phyloP scores from a whole-genome alignment of 2,113 vertebrate genomes.

The Empidonax traillii region DNA sequence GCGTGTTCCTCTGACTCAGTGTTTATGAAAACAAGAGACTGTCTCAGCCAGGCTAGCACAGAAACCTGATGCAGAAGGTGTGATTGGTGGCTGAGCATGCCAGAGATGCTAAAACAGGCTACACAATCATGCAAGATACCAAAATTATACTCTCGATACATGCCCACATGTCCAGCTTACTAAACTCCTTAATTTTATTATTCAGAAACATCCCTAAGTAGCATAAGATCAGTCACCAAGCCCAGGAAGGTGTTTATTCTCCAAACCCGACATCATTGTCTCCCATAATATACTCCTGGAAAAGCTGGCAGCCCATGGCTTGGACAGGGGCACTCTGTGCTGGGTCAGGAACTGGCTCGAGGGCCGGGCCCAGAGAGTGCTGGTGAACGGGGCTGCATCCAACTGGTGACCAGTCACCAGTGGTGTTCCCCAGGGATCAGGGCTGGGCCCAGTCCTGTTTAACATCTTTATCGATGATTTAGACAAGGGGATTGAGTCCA shows the following conservation, averaged over 20 bases:
- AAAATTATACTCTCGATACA: not conserved
- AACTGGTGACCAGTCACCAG: too few relatives aligned
- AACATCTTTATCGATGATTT: too few relatives aligned
- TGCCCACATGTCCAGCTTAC: accelerated
- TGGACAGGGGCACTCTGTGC: too few relatives aligned
- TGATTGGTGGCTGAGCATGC: not conserved
- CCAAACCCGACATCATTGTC: not conserved
- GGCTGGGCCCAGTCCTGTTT: too few relatives aligned
- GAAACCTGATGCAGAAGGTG: not conserved
- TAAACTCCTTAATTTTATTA: not conserved
- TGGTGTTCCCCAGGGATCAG: too few relatives aligned
- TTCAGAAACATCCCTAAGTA: not conserved
- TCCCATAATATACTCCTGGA: too few relatives aligned
- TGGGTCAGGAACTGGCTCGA: too few relatives aligned
- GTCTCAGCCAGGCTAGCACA: not conserved
- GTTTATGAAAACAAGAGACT: not conserved
- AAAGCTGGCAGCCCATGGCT: too few relatives aligned
- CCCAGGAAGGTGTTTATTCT: not conserved
- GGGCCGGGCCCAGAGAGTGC: too few relatives aligned
- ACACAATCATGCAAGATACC: accelerated
- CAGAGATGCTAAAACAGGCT: not conserved
- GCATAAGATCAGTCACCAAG: not conserved
- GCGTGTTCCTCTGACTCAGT: accelerated
- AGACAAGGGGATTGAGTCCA: too few relatives aligned
- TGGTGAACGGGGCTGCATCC: too few relatives aligned